A percentile compares a stretch with the other conserved stretches of the same genome.
phyloP scores from a whole-genome alignment of 2,113 vertebrate species.

The Thinocorus orbignyianus region DNA sequence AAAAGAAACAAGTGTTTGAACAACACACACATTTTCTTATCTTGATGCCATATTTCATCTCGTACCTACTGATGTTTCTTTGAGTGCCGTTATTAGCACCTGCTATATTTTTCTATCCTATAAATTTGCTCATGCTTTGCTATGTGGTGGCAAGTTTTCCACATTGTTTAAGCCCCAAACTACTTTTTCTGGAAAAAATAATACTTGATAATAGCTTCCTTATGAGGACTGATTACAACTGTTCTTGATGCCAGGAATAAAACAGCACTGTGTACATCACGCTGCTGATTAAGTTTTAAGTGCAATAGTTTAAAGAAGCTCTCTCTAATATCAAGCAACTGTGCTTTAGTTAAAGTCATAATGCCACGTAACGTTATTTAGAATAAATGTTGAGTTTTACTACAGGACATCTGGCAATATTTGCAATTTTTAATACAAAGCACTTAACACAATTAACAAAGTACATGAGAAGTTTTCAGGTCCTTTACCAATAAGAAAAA shows the following conservation, averaged over 20 bases:
- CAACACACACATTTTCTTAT: not conserved
- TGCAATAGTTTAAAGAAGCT: not conserved
- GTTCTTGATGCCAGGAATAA: not conserved
- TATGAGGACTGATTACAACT: not conserved
- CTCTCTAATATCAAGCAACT: not conserved
- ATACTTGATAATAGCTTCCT: not conserved
- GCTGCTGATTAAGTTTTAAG: not conserved
- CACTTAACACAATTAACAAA: not conserved
- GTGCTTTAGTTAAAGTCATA: not conserved
- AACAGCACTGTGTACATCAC: rapidly evolving
- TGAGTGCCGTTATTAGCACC: not conserved
- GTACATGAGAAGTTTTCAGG: not conserved
- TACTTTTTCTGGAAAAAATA: not conserved
- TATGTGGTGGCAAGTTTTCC: not conserved
- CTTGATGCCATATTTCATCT: not conserved
- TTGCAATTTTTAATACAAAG: not conserved
- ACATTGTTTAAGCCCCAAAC: not conserved
- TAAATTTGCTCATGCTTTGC: not conserved
- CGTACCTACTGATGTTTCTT: not conserved
- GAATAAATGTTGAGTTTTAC: not conserved
- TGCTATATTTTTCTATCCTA: not conserved
- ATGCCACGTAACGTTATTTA: not conserved
- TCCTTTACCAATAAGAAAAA: not conserved
- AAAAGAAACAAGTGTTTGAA: not conserved
- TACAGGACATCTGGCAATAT: not conserved